Percentiles rank a stretch among this genome's conserved stretches.
These are phyloP conservation scores for Temnothorax ravouxi DNA, from an alignment of 2,888 invertebrate genomes.

Conservation along the genomic window DNA sequence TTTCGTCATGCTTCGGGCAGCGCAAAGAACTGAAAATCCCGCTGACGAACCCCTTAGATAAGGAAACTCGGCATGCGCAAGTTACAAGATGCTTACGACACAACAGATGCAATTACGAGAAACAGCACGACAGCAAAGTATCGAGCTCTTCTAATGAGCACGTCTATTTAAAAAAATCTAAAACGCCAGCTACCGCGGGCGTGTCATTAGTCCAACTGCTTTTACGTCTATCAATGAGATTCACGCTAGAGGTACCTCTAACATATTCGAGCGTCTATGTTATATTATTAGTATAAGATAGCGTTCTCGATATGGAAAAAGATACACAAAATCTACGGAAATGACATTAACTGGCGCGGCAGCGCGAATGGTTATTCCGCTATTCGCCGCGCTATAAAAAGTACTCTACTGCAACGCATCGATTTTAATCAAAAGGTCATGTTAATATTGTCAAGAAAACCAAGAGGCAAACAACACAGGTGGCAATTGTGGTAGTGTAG, in stretches of 20 bases:
- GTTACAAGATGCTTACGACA: constrained; percentile 81
- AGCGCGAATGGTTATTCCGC: constrained; percentile 18
- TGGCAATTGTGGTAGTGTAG: constrained; percentile 65
- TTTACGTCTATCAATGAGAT: constrained; percentile 84
- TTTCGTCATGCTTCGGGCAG: constrained; percentile 73
- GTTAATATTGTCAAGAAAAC: constrained; percentile 84
- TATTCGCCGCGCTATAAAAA: constrained; percentile 65
- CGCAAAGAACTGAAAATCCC: constrained; percentile 76
- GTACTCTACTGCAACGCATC: constrained; percentile 72
- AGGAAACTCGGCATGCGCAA: constrained; percentile 80
- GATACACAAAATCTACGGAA: constrained; percentile 67
- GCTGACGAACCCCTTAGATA: constrained; percentile 72
- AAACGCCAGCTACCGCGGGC: constrained; percentile 69
- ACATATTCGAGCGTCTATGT: constrained; percentile 68
- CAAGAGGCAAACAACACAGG: constrained; percentile 85
- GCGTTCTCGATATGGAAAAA: constrained; percentile 66
- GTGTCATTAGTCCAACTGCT: constrained; percentile 65
- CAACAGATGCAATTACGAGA: constrained; percentile 80
- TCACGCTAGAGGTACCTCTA: constrained; percentile 71
- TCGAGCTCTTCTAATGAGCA: constrained; percentile 62
- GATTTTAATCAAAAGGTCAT: constrained; percentile 71
- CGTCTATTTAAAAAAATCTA: constrained; percentile 60
- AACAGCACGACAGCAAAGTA: constrained; percentile 66
- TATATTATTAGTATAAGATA: constrained; percentile 68
- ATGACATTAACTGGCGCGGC: constrained; percentile 54